Evolutionary conservation across 2,888 invertebrate species (phyloP).

Genomic region (Trichacis sp.): DNA sequence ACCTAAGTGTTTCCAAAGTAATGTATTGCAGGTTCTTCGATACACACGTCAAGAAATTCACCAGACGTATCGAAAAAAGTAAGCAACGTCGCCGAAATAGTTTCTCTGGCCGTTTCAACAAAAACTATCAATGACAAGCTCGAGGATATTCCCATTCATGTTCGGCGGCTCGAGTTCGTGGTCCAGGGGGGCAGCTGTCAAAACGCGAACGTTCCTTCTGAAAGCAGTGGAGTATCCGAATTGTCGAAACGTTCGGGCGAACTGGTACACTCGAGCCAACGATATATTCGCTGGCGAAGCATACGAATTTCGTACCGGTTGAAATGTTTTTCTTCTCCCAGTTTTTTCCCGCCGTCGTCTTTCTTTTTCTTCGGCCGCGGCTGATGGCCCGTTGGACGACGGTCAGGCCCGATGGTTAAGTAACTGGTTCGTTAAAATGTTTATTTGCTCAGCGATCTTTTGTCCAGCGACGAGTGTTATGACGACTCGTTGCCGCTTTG

Average conservation of each 20-base stretch:
- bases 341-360: not conserved
- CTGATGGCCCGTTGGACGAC: constrained; percentile 1
- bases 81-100: too few relatives aligned
- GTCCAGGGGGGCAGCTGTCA: constrained; percentile 3
- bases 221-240: constrained; percentile 3
- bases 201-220: not conserved
- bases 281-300: not conserved
- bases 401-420: constrained; percentile 54
- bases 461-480: constrained; percentile 64
- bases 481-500: constrained; percentile 64
- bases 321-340: constrained; percentile 1
- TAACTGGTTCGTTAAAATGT: constrained; percentile 69
- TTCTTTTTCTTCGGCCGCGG: not conserved
- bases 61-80: too few relatives aligned
- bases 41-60: too few relatives aligned
- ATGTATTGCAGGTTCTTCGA: too few relatives aligned
- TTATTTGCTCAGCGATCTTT: constrained; percentile 65
- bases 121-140: too few relatives aligned
- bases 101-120: too few relatives aligned
- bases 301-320: not conserved
- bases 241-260: not conserved
- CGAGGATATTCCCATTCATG: too few relatives aligned
- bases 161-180: too few relatives aligned
- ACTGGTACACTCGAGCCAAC: constrained; percentile 4
- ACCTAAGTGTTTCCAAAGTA: too few relatives aligned